A percentile compares a stretch with the other conserved stretches of the same genome.
Conservation (phyloP, 2,113 vertebrate species). For the Tragelaphus imberbis region DNA sequence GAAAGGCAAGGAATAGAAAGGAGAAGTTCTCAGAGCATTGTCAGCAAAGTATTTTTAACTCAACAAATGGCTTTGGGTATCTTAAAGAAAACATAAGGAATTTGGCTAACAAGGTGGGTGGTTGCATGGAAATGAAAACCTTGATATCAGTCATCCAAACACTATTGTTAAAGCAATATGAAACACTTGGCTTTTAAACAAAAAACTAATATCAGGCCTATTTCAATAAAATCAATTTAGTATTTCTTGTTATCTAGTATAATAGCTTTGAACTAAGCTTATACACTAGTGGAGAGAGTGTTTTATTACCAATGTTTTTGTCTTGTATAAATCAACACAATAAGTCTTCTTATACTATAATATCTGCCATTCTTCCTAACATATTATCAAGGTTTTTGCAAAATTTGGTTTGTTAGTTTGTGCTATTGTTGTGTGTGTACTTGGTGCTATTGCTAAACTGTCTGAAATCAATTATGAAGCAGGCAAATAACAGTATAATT, state of each 20-base stretch:
- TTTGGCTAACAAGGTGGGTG: background rate
- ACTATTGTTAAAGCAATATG: background rate
- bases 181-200: background rate
- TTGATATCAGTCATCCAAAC: background rate
- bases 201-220: background rate
- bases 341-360: background rate
- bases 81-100: background rate
- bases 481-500: background rate
- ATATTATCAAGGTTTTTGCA: background rate
- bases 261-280: background rate
- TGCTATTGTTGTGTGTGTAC: background rate
- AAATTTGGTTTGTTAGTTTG: background rate
- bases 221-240: background rate
- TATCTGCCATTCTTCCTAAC: background rate
- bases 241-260: background rate
- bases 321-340: background rate
- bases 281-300: background rate
- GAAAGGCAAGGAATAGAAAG: background rate
- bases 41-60: background rate
- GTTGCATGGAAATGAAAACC: background rate
- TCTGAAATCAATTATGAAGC: background rate
- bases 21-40: background rate
- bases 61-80: background rate
- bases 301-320: background rate
- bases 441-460: background rate